These are phyloP conservation scores for Zaprionus inermis DNA, from an alignment of 1,140 invertebrate species.

Conservation along the genomic window DNA sequence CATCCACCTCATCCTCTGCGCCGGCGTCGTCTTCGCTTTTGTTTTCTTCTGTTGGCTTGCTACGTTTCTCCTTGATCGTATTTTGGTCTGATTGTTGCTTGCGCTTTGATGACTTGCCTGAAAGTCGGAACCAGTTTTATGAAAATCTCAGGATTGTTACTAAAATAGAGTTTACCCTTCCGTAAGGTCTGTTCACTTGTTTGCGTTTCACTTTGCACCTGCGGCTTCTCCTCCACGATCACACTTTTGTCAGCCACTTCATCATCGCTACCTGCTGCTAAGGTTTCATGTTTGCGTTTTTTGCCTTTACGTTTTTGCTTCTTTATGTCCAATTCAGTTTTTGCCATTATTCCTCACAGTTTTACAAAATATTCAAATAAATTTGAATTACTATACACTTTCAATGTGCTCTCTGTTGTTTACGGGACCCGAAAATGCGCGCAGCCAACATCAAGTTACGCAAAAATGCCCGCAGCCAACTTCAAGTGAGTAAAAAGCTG, in stretches of 20 bases:
- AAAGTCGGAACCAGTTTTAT: background rate
- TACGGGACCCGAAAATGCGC: constrained; percentile 9
- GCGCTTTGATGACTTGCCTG: constrained; percentile 54
- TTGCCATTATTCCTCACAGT: constrained; percentile 55
- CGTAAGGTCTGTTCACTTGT: background rate
- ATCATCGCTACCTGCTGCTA: constrained; percentile 50
- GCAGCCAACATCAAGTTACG: constrained; percentile 20
- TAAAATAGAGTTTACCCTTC: constrained; percentile 16
- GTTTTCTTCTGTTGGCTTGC: constrained; percentile 18
- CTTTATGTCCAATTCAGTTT: constrained; percentile 57
- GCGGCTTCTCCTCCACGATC: constrained; percentile 53
- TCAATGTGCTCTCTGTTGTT: constrained; percentile 44
- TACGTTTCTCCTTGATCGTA: constrained; percentile 54
- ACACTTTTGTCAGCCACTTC: constrained; percentile 74
- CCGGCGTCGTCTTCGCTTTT: constrained; percentile 16
- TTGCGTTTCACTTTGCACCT: constrained; percentile 23
- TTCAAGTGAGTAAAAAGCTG: background rate
- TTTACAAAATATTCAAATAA: constrained; percentile 8
- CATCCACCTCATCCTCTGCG: constrained; percentile 35
- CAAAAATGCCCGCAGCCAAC: background rate
- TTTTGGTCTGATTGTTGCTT: constrained; percentile 24
- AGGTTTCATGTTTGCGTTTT: constrained; percentile 66
- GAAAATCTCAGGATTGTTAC: background rate
- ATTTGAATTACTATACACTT: constrained; percentile 25
- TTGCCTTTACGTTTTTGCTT: constrained; percentile 64